Percentiles rank a stretch among this genome's conserved stretches.
phyloP scores from a whole-genome alignment of 2,888 invertebrate species.

The Argynnis bischoffii region DNA sequence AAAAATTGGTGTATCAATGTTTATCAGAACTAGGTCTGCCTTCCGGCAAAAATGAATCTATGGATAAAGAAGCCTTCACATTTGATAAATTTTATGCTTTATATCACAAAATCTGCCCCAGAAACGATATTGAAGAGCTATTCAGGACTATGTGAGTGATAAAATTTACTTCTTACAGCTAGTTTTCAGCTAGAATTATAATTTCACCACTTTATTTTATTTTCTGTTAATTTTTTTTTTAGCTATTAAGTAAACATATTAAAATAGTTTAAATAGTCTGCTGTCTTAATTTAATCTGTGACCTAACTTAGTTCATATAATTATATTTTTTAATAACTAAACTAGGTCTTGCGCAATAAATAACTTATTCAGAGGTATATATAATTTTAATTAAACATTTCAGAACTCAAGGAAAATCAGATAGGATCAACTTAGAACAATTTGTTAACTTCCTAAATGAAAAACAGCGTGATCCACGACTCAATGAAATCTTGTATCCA shows the following conservation, averaged over 20 bases:
- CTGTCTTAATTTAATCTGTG: too few species aligned
- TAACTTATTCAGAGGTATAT: not conserved
- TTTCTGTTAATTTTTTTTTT: too few species aligned
- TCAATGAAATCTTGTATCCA: conserved; percentile 99
- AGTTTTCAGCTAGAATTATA: not conserved
- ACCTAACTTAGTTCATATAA: too few species aligned
- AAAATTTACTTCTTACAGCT: not conserved
- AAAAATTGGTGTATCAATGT: conserved; percentile 98
- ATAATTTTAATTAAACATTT: conserved; percentile 6
- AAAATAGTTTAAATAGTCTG: too few species aligned
- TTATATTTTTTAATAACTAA: too few species aligned
- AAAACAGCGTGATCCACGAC: conserved; percentile 97
- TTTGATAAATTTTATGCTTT: conserved; percentile 99
- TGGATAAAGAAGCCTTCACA: conserved; percentile 96
- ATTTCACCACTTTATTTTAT: too few species aligned
- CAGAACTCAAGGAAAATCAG: conserved; percentile 95
- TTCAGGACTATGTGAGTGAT: conserved; percentile 95
- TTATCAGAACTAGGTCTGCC: conserved; percentile 96
- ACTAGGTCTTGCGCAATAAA: too few species aligned
- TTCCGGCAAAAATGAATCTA: conserved; percentile 96
- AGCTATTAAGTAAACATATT: too few species aligned
- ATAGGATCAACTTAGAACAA: conserved; percentile 92
- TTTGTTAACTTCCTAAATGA: conserved; percentile 97
- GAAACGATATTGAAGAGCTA: conserved; percentile 98
- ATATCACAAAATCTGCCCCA: conserved; percentile 99